Evolutionary conservation across 1,140 invertebrate genomes (phyloP).

Genomic region (Cyrtorhinus lividipennis): DNA sequence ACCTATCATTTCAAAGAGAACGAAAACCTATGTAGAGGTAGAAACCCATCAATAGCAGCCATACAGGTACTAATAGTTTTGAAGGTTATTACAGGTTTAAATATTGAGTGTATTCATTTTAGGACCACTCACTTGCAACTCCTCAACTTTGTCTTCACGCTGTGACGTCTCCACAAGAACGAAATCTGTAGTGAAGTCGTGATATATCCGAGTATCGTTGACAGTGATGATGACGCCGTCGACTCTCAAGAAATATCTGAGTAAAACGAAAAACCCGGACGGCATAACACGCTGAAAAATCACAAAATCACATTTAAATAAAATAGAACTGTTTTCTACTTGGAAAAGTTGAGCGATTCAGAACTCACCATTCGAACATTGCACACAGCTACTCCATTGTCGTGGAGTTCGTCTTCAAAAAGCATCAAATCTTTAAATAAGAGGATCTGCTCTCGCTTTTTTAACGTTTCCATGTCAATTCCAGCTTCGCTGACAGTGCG

Average conservation of each 20-base stretch:
- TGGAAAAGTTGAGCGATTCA: too few species aligned
- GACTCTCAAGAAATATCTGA: conserved; percentile 84
- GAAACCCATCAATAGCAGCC: too few species aligned
- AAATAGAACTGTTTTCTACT: not conserved
- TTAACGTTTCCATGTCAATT: conserved; percentile 84
- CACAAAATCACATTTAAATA: too few species aligned
- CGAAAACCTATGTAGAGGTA: too few species aligned
- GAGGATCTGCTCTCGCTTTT: conserved; percentile 76
- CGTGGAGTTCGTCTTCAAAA: conserved; percentile 97
- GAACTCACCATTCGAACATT: conserved; percentile 91
- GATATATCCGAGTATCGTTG: conserved; percentile 84
- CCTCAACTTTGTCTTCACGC: conserved; percentile 50
- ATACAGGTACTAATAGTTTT: too few species aligned
- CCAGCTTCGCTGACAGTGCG: conserved; percentile 32
- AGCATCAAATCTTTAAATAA: conserved; percentile 89
- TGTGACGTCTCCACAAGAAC: conserved; percentile 62
- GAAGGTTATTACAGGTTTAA: too few species aligned
- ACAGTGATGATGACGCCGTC: conserved; percentile 81
- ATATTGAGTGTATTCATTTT: too few species aligned
- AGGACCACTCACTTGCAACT: conserved; percentile 42
- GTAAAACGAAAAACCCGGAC: conserved; percentile 75
- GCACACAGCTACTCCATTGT: conserved; percentile 84
- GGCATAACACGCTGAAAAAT: conserved; percentile 83
- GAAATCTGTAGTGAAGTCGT: conserved; percentile 59
- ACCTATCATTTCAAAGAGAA: too few species aligned